Conservation (phyloP, 2,797 vertebrate genomes). For the Oreortyx pictus region DNA sequence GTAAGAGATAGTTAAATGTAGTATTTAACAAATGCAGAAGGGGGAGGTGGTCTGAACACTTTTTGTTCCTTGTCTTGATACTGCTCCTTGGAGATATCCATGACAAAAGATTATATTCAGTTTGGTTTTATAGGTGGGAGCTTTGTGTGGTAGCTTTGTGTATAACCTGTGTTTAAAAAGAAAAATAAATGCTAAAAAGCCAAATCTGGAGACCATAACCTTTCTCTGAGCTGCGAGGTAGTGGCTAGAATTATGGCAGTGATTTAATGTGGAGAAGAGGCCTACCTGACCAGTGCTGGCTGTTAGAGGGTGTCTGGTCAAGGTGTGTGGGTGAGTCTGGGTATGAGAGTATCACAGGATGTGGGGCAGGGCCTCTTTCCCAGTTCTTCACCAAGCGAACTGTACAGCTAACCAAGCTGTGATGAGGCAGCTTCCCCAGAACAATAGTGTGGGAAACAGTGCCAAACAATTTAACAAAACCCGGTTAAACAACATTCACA, state of each 20-base stretch:
- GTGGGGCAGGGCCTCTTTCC: not conserved
- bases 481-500: not conserved
- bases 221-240: not conserved
- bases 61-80: not conserved
- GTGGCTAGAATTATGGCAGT: not conserved
- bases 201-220: not conserved
- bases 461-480: not conserved
- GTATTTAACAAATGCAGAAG: not conserved
- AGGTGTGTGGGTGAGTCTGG: not conserved
- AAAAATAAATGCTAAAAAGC: not conserved
- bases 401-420: not conserved
- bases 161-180: not conserved
- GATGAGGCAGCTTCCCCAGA: not conserved
- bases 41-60: not conserved
- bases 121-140: not conserved
- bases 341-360: fast-evolving
- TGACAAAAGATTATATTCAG: not conserved
- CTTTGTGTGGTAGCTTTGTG: not conserved
- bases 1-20: not conserved
- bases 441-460: not conserved
- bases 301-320: not conserved
- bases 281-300: not conserved
- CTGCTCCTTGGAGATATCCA: fast-evolving
- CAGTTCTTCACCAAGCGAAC: not conserved
- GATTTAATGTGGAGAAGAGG: not conserved